Percentiles rank a stretch among this genome's conserved stretches.
Conservation (phyloP, 2,113 vertebrate genomes). For the Excalfactoria chinensis region DNA sequence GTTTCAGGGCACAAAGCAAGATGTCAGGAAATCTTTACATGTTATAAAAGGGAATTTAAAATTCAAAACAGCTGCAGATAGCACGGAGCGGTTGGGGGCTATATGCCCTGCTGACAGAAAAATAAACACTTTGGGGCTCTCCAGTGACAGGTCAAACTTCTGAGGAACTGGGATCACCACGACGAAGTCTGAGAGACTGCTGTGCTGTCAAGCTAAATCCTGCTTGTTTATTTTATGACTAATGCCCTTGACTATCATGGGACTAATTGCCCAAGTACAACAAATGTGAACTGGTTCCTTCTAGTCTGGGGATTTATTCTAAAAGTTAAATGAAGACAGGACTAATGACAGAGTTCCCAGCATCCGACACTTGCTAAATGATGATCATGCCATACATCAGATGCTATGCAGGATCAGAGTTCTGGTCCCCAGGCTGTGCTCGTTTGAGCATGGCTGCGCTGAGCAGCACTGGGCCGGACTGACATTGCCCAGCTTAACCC, state of each 20-base stretch:
- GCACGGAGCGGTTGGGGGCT: background rate
- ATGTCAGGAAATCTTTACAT: background rate
- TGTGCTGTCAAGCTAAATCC: background rate
- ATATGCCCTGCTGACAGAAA: background rate
- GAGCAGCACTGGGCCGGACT: background rate
- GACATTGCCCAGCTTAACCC: background rate
- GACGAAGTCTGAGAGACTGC: background rate
- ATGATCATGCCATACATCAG: background rate
- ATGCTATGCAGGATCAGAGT: background rate
- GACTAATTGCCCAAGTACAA: background rate
- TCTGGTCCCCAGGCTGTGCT: rapidly evolving
- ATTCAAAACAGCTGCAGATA: background rate
- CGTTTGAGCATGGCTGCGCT: rapidly evolving
- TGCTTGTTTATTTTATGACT: background rate
- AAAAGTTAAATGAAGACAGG: background rate
- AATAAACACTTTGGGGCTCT: background rate
- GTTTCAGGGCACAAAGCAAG: background rate
- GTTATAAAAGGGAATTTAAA: background rate
- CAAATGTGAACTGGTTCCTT: background rate
- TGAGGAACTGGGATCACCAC: background rate
- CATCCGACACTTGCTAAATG: background rate
- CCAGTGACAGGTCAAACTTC: background rate
- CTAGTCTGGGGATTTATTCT: background rate
- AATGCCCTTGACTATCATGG: background rate
- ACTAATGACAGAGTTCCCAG: background rate